Conservation (phyloP, 2,113 vertebrate species). For the Xenopus laevis region DNA sequence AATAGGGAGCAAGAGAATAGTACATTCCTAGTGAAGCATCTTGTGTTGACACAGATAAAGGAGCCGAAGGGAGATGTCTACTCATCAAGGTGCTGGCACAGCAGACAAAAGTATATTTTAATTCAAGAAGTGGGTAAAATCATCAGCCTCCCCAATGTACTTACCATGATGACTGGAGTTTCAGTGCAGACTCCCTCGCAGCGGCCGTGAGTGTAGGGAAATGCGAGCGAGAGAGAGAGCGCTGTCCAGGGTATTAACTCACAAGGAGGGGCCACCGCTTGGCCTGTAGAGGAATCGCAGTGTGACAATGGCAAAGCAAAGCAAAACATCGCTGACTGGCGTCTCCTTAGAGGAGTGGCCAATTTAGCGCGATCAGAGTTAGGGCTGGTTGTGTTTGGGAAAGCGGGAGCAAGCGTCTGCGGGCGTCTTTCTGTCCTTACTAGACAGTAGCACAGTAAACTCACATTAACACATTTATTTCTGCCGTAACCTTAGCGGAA, state of each 20-base stretch:
- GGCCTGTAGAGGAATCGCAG: neutral
- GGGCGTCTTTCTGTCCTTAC: neutral
- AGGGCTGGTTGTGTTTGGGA: neutral
- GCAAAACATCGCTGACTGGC: neutral
- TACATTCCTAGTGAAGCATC: neutral
- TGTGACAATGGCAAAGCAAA: conserved; percentile 18
- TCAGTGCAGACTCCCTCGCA: neutral
- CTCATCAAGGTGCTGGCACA: no score
- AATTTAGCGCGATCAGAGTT: neutral
- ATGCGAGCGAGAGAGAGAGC: neutral
- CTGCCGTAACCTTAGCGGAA: no score
- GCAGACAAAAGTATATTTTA: neutral
- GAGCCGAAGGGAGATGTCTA: neutral
- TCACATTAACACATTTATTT: neutral
- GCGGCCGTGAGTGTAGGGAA: neutral
- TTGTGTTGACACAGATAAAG: neutral
- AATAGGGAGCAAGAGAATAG: neutral
- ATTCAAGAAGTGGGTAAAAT: neutral
- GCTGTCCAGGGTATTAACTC: conserved; percentile 36
- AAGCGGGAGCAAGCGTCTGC: no score
- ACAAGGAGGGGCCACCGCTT: neutral
- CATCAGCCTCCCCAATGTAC: neutral
- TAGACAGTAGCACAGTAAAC: neutral
- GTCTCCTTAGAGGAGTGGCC: neutral
- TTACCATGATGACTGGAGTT: conserved; percentile 15